phyloP scores from a whole-genome alignment of 2,113 vertebrate genomes.

The Nymphicus hollandicus region DNA sequence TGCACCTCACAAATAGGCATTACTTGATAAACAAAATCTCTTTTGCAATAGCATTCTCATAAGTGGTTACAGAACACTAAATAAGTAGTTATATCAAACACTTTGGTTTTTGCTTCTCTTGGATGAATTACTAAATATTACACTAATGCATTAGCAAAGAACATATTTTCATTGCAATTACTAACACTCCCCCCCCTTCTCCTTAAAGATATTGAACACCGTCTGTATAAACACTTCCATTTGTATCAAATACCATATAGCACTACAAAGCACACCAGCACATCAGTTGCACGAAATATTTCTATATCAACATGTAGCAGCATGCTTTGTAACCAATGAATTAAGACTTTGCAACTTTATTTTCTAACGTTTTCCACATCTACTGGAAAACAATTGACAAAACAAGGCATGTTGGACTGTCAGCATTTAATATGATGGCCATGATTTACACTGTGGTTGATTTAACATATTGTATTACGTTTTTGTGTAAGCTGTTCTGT shows the following conservation, averaged over 20 bases:
- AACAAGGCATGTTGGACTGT: not conserved
- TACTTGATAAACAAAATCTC: not conserved
- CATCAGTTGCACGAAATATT: not conserved
- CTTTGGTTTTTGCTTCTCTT: not conserved
- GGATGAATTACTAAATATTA: not conserved
- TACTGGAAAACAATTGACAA: not conserved
- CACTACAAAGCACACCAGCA: not conserved
- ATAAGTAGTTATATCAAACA: not conserved
- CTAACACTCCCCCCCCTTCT: fast-evolving
- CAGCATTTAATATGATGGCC: not conserved
- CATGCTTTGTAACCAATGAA: not conserved
- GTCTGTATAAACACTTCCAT: not conserved
- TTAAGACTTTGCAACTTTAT: not conserved
- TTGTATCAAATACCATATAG: not conserved
- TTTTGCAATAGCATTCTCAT: not conserved
- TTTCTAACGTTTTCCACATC: not conserved
- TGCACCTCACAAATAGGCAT: not conserved
- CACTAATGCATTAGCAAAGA: not conserved
- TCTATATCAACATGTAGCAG: not conserved
- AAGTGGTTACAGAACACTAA: not conserved
- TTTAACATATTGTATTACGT: not conserved
- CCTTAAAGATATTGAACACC: not conserved
- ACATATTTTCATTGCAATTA: not conserved
- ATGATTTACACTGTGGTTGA: not conserved
- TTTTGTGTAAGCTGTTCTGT: not conserved